These are phyloP conservation scores for Aplodontia rufa DNA, from an alignment of 2,113 vertebrate species.

Conservation along the genomic window DNA sequence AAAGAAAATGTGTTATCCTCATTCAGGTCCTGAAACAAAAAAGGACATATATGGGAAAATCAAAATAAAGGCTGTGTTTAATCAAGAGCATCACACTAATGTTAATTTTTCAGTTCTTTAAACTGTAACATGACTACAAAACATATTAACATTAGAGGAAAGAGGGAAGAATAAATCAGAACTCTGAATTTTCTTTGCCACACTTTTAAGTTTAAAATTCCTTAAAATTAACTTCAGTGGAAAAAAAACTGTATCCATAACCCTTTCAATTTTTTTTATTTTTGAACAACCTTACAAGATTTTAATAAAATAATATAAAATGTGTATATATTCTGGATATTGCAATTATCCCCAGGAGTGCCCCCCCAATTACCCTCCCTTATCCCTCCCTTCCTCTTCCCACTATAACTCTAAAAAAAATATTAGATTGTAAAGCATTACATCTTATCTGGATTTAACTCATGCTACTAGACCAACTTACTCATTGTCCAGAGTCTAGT, in stretches of 20 bases:
- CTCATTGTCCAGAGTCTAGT: no score
- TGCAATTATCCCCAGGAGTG: no score
- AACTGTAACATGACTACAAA: not conserved
- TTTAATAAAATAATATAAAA: no score
- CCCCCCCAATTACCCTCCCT: no score
- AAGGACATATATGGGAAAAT: not conserved
- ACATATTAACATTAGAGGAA: not conserved
- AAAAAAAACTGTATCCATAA: not conserved
- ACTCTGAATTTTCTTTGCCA: not conserved
- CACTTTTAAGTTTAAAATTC: not conserved
- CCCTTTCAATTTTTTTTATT: no score
- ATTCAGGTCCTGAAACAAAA: not conserved
- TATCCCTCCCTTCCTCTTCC: no score
- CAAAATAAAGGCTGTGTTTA: not conserved
- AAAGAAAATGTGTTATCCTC: not conserved
- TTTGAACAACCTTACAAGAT: no score
- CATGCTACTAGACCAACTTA: no score
- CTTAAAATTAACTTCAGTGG: not conserved
- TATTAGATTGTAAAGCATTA: no score
- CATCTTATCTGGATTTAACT: no score
- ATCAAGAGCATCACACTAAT: not conserved
- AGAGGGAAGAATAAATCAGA: not conserved
- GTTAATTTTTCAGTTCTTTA: not conserved
- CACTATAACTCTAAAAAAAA: no score
- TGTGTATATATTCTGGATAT: no score